Conservation (phyloP, 2,797 vertebrate genomes). For the Cuculus canorus region DNA sequence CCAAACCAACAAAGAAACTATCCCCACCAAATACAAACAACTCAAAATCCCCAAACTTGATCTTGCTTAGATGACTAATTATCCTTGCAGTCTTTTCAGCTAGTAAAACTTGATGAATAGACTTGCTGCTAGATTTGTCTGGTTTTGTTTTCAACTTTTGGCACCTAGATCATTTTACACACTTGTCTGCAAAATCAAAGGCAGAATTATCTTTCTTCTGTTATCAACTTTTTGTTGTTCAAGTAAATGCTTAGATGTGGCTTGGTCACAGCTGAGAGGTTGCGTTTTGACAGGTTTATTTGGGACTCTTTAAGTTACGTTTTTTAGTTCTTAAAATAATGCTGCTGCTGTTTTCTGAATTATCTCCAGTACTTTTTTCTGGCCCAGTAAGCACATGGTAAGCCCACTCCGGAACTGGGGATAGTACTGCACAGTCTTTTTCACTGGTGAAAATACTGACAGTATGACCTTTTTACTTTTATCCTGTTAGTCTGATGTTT, state of each 20-base stretch:
- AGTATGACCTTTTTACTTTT: background rate
- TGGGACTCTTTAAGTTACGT: background rate
- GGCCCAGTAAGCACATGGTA: background rate
- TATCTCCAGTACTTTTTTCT: background rate
- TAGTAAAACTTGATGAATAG: background rate
- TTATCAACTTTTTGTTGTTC: background rate
- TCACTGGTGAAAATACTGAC: background rate
- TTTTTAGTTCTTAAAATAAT: background rate
- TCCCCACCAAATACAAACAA: background rate
- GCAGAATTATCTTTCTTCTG: background rate
- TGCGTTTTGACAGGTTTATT: background rate
- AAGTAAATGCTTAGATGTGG: background rate
- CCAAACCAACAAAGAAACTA: background rate
- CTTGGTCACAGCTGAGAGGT: background rate
- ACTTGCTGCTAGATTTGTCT: background rate
- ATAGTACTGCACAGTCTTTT: background rate
- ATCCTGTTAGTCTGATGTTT: background rate
- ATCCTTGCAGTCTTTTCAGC: background rate
- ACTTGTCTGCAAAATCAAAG: background rate
- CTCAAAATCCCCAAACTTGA: fast-evolving
- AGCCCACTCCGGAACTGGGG: background rate
- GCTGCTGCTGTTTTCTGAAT: background rate
- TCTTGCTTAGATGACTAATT: background rate
- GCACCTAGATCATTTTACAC: background rate
- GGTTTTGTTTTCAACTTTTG: background rate